A percentile compares a stretch with the other conserved stretches of the same genome.
phyloP scores from a whole-genome alignment of 2,888 invertebrate genomes.

The Lepidochitona cinerea region DNA sequence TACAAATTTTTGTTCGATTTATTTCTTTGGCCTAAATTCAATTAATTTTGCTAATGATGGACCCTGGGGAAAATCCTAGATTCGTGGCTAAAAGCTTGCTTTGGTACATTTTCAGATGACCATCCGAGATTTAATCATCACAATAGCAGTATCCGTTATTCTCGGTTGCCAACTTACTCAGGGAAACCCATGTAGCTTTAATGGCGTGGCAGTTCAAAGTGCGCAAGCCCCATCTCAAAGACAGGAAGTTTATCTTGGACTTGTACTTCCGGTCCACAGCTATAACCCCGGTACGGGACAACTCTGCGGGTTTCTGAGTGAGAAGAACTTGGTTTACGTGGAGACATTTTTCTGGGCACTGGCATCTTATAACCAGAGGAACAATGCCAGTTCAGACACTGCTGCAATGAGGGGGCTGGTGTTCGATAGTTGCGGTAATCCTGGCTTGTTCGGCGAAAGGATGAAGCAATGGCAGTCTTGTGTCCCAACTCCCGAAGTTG shows the following conservation, averaged over 20 bases:
- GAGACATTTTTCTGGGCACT: conserved; percentile 2
- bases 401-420: neutral
- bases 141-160: too few relatives aligned
- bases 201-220: neutral
- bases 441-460: neutral
- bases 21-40: too few relatives aligned
- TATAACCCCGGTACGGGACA: neutral
- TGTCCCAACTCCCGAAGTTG: neutral
- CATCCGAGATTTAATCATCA: too few relatives aligned
- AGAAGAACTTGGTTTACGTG: neutral
- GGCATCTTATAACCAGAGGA: neutral
- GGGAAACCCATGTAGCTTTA: neutral
- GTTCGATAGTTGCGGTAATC: neutral
- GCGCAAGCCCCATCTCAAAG: neutral
- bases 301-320: neutral
- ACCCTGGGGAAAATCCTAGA: too few relatives aligned
- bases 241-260: neutral
- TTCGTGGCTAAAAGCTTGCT: too few relatives aligned
- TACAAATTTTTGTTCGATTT: too few relatives aligned
- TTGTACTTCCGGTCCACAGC: neutral
- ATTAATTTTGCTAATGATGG: too few relatives aligned
- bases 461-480: neutral
- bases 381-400: neutral
- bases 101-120: too few relatives aligned
- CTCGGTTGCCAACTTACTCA: too few relatives aligned